These are phyloP conservation scores for Eupeodes luniger DNA, from an alignment of 2,888 invertebrate genomes.

Conservation along the genomic window DNA sequence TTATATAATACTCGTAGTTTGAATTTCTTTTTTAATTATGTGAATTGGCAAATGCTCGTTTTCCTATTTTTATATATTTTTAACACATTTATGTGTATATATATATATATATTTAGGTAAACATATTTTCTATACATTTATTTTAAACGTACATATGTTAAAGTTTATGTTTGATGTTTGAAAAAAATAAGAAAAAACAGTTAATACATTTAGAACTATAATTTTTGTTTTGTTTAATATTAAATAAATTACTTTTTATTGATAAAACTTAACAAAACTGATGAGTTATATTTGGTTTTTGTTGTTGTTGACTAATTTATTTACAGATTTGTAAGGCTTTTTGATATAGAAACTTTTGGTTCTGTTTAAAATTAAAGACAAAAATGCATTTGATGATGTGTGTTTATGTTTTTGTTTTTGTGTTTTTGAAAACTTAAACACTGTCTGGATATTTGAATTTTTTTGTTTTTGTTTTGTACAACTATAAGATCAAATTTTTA, in stretches of 20 bases:
- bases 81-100: conserved; percentile 32
- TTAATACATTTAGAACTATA: conserved; percentile 29
- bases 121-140: conserved; percentile 31
- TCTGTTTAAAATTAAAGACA: conserved; percentile 56
- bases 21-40: conserved; percentile 33
- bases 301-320: conserved; percentile 35
- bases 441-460: conserved; percentile 13
- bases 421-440: conserved; percentile 7
- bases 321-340: conserved; percentile 71
- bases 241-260: conserved; percentile 7
- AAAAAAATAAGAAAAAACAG: conserved; percentile 7
- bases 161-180: neutral
- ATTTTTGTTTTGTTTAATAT: conserved; percentile 16
- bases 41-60: conserved; percentile 58
- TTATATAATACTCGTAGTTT: conserved; percentile 48
- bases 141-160: neutral
- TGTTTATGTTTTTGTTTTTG: neutral
- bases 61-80: conserved; percentile 25
- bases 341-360: conserved; percentile 76
- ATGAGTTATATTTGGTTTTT: conserved; percentile 29
- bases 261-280: conserved; percentile 47
- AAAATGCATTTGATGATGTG: conserved; percentile 35
- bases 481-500: conserved; percentile 28
- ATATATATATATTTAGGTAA: neutral
- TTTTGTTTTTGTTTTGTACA: neutral